Conservation (phyloP, 2,113 vertebrate species). For the Fukomys damarensis region DNA sequence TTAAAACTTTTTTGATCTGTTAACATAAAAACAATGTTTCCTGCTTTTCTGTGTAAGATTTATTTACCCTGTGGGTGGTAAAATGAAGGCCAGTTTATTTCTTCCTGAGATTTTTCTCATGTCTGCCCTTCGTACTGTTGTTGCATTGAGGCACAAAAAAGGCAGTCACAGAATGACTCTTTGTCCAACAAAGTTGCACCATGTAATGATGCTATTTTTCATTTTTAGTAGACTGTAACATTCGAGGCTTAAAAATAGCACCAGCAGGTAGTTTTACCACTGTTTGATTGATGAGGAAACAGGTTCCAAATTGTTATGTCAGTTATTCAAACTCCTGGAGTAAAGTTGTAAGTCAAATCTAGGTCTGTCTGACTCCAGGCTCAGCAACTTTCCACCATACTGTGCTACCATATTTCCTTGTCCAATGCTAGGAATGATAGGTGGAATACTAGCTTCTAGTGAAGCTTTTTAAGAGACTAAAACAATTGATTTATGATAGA, state of each 20-base stretch:
- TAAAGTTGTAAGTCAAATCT: background rate
- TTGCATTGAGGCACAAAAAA: background rate
- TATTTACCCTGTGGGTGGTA: background rate
- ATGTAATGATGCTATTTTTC: background rate
- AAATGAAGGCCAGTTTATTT: background rate
- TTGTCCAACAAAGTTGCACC: background rate
- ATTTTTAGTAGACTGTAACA: background rate
- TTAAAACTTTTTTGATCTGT: conserved; percentile 36
- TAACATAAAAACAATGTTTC: background rate
- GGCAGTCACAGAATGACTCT: background rate
- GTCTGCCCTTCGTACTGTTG: background rate
- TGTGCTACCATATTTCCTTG: background rate
- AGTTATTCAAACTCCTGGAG: background rate
- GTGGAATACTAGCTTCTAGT: background rate
- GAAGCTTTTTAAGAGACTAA: background rate
- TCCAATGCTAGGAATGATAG: background rate
- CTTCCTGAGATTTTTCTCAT: background rate
- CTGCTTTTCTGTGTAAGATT: background rate
- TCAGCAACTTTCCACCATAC: background rate
- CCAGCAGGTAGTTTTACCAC: background rate
- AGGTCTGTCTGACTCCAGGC: background rate
- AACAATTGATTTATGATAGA: background rate
- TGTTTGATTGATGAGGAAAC: conserved; percentile 39
- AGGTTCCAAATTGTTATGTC: background rate
- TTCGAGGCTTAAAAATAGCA: background rate